Percentiles rank a stretch among this genome's conserved stretches.
Evolutionary conservation across 2,888 invertebrate genomes (phyloP).

Genomic region (Macaria notata): DNA sequence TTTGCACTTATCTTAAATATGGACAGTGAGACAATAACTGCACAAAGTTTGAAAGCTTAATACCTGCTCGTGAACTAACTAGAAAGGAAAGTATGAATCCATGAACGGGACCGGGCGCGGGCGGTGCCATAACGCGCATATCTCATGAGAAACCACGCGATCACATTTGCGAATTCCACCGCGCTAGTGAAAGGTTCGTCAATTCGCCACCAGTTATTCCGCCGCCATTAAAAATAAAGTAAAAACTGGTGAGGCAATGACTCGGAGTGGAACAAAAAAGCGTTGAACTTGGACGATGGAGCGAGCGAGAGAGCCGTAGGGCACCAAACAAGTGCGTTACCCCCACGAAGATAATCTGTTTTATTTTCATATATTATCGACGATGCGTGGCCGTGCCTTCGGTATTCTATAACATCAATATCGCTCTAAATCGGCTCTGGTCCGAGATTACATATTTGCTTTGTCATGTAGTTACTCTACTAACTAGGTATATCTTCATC

Average conservation of each 20-base stretch:
- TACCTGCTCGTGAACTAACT: too few species aligned
- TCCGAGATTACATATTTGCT: slow-evolving; percentile 33
- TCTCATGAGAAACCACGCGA: slow-evolving; percentile 20
- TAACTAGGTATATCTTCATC: too few species aligned
- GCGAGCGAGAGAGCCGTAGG: slow-evolving; percentile 59
- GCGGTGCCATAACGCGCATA: slow-evolving; percentile 19
- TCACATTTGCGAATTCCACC: slow-evolving; percentile 33
- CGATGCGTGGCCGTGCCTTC: slow-evolving; percentile 46
- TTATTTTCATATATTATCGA: slow-evolving; percentile 69
- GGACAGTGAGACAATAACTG: too few species aligned
- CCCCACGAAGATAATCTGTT: slow-evolving; percentile 74
- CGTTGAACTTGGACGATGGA: slow-evolving; percentile 44
- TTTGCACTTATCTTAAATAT: too few species aligned
- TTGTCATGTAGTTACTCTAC: too few species aligned
- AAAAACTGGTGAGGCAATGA: slow-evolving; percentile 70
- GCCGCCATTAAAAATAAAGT: slow-evolving; percentile 65
- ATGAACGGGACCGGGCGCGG: slow-evolving; percentile 11
- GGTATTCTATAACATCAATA: slow-evolving; percentile 29
- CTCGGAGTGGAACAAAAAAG: slow-evolving; percentile 63
- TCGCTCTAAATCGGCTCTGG: slow-evolving; percentile 1
- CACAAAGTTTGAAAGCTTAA: too few species aligned
- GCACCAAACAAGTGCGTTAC: slow-evolving; percentile 78
- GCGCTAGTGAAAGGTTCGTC: slow-evolving; percentile 64
- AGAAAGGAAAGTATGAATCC: slow-evolving; percentile 2
- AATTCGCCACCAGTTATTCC: slow-evolving; percentile 58